These are phyloP conservation scores for Pararge aegeria DNA, from an alignment of 1,140 invertebrate genomes.

Conservation along the genomic window DNA sequence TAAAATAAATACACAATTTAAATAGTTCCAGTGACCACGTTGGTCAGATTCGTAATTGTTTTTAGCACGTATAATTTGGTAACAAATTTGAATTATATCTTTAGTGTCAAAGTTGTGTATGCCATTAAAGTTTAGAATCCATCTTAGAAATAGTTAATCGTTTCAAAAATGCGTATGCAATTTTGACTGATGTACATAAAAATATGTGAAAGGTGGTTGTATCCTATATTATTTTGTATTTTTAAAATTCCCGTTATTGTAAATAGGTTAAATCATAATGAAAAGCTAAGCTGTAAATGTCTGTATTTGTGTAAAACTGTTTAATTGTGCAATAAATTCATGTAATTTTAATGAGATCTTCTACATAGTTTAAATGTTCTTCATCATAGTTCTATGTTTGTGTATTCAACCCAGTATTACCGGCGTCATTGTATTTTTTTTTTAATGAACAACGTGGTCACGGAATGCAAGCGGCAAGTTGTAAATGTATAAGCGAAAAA, in stretches of 20 bases:
- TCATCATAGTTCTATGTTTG: slow-evolving; percentile 8
- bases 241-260: slow-evolving; percentile 19
- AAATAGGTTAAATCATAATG: slow-evolving; percentile 22
- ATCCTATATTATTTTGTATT: slow-evolving; percentile 23
- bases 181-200: slow-evolving; percentile 30
- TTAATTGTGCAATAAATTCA: slow-evolving; percentile 33
- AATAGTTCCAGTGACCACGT: slow-evolving; percentile 28
- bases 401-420: slow-evolving; percentile 44
- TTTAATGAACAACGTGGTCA: slow-evolving; percentile 27
- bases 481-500: neutral
- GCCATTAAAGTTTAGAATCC: slow-evolving; percentile 17
- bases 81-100: too few relatives aligned
- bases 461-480: too few relatives aligned
- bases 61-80: too few relatives aligned
- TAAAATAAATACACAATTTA: slow-evolving; percentile 18
- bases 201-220: slow-evolving; percentile 23
- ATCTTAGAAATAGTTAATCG: slow-evolving; percentile 2
- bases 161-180: slow-evolving; percentile 20
- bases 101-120: slow-evolving; percentile 22
- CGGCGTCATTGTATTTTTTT: slow-evolving; percentile 39
- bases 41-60: slow-evolving; percentile 3
- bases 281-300: slow-evolving; percentile 27
- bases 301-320: slow-evolving; percentile 22
- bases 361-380: slow-evolving; percentile 26
- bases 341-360: slow-evolving; percentile 10